Evolutionary conservation across 2,888 invertebrate genomes (phyloP).

Genomic region (Cremastinae sp.): DNA sequence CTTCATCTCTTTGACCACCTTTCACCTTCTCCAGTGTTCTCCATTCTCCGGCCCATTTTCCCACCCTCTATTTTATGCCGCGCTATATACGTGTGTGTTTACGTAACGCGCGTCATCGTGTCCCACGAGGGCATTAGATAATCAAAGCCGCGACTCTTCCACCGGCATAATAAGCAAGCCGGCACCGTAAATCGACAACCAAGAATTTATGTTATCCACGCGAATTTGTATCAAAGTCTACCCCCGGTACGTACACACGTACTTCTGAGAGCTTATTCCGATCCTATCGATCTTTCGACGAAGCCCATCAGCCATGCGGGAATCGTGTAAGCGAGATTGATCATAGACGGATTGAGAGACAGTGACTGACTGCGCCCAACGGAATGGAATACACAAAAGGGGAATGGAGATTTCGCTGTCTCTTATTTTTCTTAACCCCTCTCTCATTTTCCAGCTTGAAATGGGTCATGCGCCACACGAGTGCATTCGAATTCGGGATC

Average conservation of each 20-base stretch:
- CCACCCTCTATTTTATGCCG: not conserved
- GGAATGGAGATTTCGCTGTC: not conserved
- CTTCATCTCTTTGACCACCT: constrained; percentile 37
- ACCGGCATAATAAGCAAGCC: constrained; percentile 12
- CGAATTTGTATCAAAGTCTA: no score
- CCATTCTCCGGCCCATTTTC: constrained; percentile 2
- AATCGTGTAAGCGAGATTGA: constrained; percentile 27
- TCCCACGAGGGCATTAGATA: not conserved
- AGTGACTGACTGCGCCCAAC: not conserved
- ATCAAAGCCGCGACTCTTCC: not conserved
- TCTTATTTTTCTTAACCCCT: constrained; percentile 9
- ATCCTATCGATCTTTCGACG: constrained; percentile 46
- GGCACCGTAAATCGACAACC: not conserved
- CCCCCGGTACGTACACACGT: not conserved
- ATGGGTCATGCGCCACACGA: constrained; percentile 42
- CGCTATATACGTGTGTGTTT: not conserved
- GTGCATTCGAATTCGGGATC: constrained; percentile 20
- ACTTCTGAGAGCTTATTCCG: constrained; percentile 16
- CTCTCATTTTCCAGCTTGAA: constrained; percentile 27
- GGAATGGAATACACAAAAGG: constrained; percentile 12
- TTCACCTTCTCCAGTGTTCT: not conserved
- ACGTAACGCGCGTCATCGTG: not conserved
- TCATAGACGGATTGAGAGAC: not conserved
- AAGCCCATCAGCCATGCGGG: constrained; percentile 35
- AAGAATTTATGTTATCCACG: not conserved